These are phyloP conservation scores for Hippopotamyrus pictus DNA, from an alignment of 2,797 vertebrate genomes.

Conservation along the genomic window DNA sequence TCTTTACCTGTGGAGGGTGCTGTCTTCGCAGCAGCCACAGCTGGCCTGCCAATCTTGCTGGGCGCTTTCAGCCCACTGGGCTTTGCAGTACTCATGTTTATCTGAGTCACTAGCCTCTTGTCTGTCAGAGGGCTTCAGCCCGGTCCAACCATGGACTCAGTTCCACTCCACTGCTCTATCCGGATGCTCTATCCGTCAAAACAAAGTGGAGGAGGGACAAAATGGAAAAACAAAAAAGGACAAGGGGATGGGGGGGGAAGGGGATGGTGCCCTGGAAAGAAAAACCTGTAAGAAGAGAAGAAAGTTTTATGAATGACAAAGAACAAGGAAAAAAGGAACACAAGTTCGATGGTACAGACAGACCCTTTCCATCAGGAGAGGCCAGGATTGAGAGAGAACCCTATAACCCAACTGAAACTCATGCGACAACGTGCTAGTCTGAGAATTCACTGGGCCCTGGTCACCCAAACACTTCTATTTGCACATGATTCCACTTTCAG, in stretches of 20 bases:
- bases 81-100: slow-evolving; percentile 85
- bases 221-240: background rate
- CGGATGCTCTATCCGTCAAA: slow-evolving; percentile 11
- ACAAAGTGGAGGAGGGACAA: background rate
- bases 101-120: slow-evolving; percentile 40
- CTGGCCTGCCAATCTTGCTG: slow-evolving; percentile 77
- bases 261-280: background rate
- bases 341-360: background rate
- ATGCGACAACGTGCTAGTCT: background rate
- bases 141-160: slow-evolving; percentile 71
- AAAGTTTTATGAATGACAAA: background rate
- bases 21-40: slow-evolving; percentile 60
- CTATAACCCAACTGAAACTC: background rate
- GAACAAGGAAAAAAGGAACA: background rate
- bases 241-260: background rate
- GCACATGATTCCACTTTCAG: background rate
- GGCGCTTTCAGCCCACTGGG: slow-evolving; percentile 89
- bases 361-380: background rate
- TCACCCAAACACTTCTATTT: background rate
- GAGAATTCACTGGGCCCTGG: background rate
- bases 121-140: slow-evolving; percentile 55
- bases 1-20: slow-evolving; percentile 51
- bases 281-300: slow-evolving; percentile 36
- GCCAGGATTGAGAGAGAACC: background rate
- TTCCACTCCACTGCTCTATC: slow-evolving; percentile 27